Evolutionary conservation across 2,888 invertebrate species (phyloP).

Genomic region (Flexamia atlantica): DNA sequence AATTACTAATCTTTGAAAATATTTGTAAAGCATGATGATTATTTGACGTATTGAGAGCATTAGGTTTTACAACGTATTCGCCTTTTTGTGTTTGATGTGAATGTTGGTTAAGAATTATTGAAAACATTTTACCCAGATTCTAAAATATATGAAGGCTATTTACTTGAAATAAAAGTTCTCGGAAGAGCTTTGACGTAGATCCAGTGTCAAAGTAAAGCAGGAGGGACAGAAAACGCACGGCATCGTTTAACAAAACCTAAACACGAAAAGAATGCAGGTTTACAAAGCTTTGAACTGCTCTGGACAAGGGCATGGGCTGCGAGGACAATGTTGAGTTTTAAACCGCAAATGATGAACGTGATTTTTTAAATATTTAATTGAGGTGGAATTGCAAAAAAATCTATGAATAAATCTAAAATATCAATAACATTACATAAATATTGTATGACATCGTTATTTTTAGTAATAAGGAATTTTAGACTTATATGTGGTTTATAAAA

Average conservation of each 20-base stretch:
- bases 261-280: slow-evolving; percentile 24
- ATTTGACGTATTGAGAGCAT: no score
- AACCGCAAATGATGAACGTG: neutral
- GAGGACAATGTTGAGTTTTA: slow-evolving; percentile 11
- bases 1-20: no score
- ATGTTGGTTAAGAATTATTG: neutral
- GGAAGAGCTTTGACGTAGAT: slow-evolving; percentile 14
- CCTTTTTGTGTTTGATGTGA: no score
- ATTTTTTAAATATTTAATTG: no score
- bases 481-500: no score
- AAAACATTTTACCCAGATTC: neutral
- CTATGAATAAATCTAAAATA: no score
- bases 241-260: slow-evolving; percentile 26
- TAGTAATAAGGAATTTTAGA: no score
- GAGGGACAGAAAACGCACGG: neutral
- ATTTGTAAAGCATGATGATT: no score
- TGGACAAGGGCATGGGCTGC: slow-evolving; percentile 6
- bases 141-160: neutral
- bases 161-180: neutral
- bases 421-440: no score
- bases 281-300: slow-evolving; percentile 10
- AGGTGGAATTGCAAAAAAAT: no score
- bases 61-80: no score
- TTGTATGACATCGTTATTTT: no score
- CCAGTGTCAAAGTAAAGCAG: slow-evolving; percentile 6